Conservation (phyloP, 2,888 invertebrate species). For the Habrosyne pyritoides region DNA sequence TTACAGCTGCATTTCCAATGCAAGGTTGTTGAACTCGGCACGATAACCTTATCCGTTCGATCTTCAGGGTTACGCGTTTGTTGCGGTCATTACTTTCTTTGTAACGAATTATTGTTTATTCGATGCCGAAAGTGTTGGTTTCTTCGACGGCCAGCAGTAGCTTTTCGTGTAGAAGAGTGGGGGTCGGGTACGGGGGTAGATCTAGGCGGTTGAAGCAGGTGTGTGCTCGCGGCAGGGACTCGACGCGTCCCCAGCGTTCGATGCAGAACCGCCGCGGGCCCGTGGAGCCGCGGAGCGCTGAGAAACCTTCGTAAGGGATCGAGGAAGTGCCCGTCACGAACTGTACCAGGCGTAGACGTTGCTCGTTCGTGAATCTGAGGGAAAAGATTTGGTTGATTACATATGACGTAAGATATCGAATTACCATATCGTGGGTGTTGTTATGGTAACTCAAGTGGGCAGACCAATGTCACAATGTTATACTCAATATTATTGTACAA, state of each 20-base stretch:
- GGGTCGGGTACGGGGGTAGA: constrained; percentile 97
- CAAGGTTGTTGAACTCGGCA: constrained; percentile 30
- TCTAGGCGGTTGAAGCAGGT: constrained; percentile 99
- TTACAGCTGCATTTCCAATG: constrained; percentile 43
- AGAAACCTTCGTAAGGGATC: constrained; percentile 98
- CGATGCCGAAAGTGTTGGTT: constrained; percentile 98
- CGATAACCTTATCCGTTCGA: constrained; percentile 28
- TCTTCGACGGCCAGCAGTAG: constrained; percentile 96
- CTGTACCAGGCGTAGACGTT: constrained; percentile 94
- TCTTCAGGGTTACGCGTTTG: constrained; percentile 18
- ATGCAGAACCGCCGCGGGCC: constrained; percentile 98
- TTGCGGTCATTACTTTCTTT: constrained; percentile 8
- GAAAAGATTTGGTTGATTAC: too few relatives aligned
- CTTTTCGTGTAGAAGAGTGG: constrained; percentile 95
- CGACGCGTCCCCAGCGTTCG: constrained; percentile 98
- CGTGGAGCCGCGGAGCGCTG: constrained; percentile 96
- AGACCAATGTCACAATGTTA: too few relatives aligned
- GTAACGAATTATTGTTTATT: constrained; percentile 80
- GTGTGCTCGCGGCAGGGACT: constrained; percentile 97
- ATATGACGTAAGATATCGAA: too few relatives aligned
- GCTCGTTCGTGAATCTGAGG: constrained; percentile 94
- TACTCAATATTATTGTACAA: too few relatives aligned
- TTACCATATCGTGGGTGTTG: too few relatives aligned
- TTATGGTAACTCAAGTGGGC: too few relatives aligned
- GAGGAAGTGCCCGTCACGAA: constrained; percentile 99